Evolutionary conservation across 2,113 vertebrate genomes (phyloP).

Genomic region (Oplegnathus fasciatus): DNA sequence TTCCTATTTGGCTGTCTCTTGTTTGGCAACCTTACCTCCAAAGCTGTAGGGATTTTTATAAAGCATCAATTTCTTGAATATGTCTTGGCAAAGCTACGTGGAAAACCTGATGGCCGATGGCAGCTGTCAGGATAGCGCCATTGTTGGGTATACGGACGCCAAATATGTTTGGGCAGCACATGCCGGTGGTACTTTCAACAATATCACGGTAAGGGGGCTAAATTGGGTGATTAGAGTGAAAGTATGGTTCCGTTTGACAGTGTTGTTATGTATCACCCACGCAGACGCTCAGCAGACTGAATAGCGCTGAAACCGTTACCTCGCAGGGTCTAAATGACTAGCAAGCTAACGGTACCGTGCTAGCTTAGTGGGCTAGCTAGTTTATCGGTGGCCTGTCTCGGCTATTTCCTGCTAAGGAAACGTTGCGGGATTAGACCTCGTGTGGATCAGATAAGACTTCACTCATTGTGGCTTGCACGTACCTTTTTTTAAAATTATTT

Average conservation of each 20-base stretch:
- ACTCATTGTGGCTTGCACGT: not conserved
- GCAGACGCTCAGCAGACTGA: constrained; percentile 5
- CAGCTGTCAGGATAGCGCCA: constrained; percentile 96
- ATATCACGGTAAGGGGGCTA: constrained; percentile 88
- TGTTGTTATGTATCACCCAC: constrained; percentile 1
- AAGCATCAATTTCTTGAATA: constrained; percentile 79
- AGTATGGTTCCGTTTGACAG: not conserved
- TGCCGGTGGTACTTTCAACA: constrained; percentile 87
- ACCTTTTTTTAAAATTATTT: not conserved
- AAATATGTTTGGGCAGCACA: constrained; percentile 94
- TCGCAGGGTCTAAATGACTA: constrained; percentile 41
- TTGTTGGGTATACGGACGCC: constrained; percentile 93
- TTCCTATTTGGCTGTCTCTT: constrained; percentile 19
- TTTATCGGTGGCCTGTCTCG: constrained; percentile 58
- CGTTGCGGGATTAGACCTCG: constrained; percentile 66
- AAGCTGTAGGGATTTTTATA: constrained; percentile 50
- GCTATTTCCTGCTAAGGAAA: constrained; percentile 42
- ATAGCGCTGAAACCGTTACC: constrained; percentile 17
- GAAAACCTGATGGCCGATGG: constrained; percentile 95
- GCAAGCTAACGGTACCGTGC: constrained; percentile 51
- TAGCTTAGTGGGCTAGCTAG: constrained; percentile 55
- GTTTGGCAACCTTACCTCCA: constrained; percentile 11
- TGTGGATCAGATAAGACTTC: constrained; percentile 36
- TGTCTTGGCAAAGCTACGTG: constrained; percentile 96
- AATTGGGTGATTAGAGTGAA: fast-evolving